Percentiles rank a stretch among this genome's conserved stretches.
These are phyloP conservation scores for Leptothorax acervorum DNA, from an alignment of 2,888 invertebrate genomes.

Conservation along the genomic window DNA sequence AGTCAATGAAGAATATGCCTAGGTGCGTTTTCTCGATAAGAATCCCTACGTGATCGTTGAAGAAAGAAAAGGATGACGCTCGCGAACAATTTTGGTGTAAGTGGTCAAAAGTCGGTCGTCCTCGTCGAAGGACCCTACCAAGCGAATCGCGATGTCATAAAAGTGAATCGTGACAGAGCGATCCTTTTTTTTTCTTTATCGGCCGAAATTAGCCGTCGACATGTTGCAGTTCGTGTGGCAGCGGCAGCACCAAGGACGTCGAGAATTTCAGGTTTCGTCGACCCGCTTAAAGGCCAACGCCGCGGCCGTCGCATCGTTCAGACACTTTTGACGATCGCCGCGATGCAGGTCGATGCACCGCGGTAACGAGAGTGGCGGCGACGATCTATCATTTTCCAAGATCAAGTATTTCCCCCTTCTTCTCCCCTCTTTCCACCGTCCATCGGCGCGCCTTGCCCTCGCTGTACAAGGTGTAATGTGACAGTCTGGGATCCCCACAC, in stretches of 20 bases:
- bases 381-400: constrained; percentile 54
- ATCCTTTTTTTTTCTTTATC: constrained; percentile 34
- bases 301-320: constrained; percentile 57
- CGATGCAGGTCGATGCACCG: constrained; percentile 63
- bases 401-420: background rate
- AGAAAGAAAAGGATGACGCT: background rate
- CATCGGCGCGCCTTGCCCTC: constrained; percentile 34
- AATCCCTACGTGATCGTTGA: background rate
- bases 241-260: constrained; percentile 59
- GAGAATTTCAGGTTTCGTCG: constrained; percentile 66
- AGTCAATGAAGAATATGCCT: background rate
- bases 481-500: constrained; percentile 21
- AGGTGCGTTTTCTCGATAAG: background rate
- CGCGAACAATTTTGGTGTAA: background rate
- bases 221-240: constrained; percentile 21
- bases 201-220: constrained; percentile 42
- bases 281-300: constrained; percentile 67
- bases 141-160: constrained; percentile 37
- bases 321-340: constrained; percentile 61
- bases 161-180: constrained; percentile 50
- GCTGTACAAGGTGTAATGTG: constrained; percentile 40
- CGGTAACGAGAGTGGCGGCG: constrained; percentile 50
- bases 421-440: background rate
- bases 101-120: constrained; percentile 16
- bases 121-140: constrained; percentile 9